Base-by-base conservation (phyloP, 2,888 invertebrate genomes). In the Eucera pruinosa region DNA sequence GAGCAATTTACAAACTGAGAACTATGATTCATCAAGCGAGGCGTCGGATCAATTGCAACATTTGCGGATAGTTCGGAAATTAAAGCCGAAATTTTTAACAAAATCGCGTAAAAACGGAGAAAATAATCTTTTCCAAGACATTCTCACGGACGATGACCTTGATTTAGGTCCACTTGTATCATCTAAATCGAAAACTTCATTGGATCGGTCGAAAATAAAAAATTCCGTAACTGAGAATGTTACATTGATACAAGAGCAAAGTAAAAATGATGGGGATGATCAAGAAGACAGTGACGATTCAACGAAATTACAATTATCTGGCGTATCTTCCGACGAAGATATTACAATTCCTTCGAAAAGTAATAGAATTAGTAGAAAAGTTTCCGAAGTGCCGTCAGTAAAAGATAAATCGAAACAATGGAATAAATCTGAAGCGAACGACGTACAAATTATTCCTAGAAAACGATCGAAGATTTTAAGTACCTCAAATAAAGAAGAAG, bases 51-150 rank as follows among this genome's bases (percentile, higher is more conserved):
- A 2, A 2, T 27, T 0, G 9, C 6, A 1, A 1, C 11, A 30
- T 13, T 9, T 1, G 0, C 9, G 9, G 0, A 6, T 0, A 11
- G 20, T 48, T 18, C 11, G 4, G 1, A 79, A 69, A 30, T 6
- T 41, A 11, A 78, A 52, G 33, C 62, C 64, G 13, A 64, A 2
- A 45, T 55, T 66, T 18, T 23, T 47, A 15, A n/a, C 2, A n/a
- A 18, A 1, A 18, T 11, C 13, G 1, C 30, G 25, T 13, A 48
- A 50, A 13, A 47, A 11, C 15, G 0, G 4, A 1, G 9, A 4
- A 9, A 33, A 13, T 1, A 61, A 64, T 30, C 9, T n/a, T 7
- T 57, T 61, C 4, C 18, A 45, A 23, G 30, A 58, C 4, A 45
- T 60, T 7, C 7, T 79, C 23, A 11, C 30, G 9, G 50, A 54